phyloP scores from a whole-genome alignment of 2,113 vertebrate genomes.

The Isichthys henryi region DNA sequence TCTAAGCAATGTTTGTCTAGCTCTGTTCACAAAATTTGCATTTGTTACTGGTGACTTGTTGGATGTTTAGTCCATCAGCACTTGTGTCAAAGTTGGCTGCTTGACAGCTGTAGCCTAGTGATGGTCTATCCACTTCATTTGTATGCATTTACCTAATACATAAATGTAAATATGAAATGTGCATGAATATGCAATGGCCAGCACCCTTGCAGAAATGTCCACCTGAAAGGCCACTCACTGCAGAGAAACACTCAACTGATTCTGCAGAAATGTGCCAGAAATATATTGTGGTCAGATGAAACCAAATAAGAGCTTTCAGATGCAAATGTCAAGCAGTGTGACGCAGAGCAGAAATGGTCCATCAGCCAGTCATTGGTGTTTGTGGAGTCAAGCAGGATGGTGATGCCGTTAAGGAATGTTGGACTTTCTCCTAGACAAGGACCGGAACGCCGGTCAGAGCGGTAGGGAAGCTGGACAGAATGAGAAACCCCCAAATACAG shows the following conservation, averaged over 20 bases:
- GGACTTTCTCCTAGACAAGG: background rate
- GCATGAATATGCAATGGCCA: background rate
- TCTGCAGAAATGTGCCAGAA: background rate
- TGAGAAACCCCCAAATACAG: background rate
- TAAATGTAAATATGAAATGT: background rate
- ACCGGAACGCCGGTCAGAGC: background rate
- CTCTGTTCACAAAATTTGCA: background rate
- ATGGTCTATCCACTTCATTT: background rate
- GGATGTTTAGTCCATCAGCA: background rate
- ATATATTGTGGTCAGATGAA: background rate
- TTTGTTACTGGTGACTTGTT: background rate
- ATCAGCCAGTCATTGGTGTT: background rate
- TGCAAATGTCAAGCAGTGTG: background rate
- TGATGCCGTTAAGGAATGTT: background rate
- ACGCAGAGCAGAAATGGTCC: background rate
- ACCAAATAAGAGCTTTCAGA: background rate
- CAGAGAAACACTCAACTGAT: background rate
- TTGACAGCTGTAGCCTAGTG: background rate
- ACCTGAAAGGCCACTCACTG: background rate
- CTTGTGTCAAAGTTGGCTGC: background rate
- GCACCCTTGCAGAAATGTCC: background rate
- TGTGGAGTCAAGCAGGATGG: background rate
- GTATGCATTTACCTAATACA: background rate
- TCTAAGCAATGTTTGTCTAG: background rate
- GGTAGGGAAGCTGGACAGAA: background rate